Evolutionary conservation across 2,888 invertebrate species (phyloP), one percentile per base, ranked within the genome.

Genomic region (Cosmia trapezina): DNA sequence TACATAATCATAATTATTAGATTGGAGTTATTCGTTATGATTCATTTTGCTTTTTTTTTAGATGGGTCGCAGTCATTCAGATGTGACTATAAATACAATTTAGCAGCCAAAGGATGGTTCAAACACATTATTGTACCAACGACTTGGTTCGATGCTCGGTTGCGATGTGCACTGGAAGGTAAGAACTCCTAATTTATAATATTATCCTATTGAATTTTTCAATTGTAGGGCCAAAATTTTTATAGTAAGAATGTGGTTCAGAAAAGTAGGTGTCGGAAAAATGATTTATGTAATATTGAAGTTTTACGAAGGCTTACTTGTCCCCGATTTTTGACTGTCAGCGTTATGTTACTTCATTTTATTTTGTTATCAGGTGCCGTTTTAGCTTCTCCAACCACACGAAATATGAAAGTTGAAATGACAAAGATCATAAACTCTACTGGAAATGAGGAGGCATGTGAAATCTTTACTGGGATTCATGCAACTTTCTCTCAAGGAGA

Each of bases 401-500:
- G 1, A 5, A 45, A 60, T 17, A 61, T 80, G 0, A 64, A 54
- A 64, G 11, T 19, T 28, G 53, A 53, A 51, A 69, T 84, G 33
- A 37, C 11, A 12, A 37, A 19, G 0, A 49, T 70, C n/a, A 19
- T 66, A 1, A 69, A 76, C 8, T 43, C n/a, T 0, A n/a, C 56
- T 9, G n/a, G 6, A 11, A n/a, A 28, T 22, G 51, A 45, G 0
- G 8, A 41, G 2, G 2, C 2, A 33, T 14, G 47, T 11, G 74
- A 74, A 59, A 64, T 85, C 9, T 84, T 83, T 37, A 85, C 78
- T 9, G 86, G 85, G 0, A 59, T 86, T 12, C 80, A 83, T 37
- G 66, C 84, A 0, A 78, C 70, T 5, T 76, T 82, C 19, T 70
- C 86, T 17, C 70, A 56, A 54, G 83, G 84, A 56, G 72, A 68